Conservation (phyloP, 2,113 vertebrate species). For the Corydoras maculifer region DNA sequence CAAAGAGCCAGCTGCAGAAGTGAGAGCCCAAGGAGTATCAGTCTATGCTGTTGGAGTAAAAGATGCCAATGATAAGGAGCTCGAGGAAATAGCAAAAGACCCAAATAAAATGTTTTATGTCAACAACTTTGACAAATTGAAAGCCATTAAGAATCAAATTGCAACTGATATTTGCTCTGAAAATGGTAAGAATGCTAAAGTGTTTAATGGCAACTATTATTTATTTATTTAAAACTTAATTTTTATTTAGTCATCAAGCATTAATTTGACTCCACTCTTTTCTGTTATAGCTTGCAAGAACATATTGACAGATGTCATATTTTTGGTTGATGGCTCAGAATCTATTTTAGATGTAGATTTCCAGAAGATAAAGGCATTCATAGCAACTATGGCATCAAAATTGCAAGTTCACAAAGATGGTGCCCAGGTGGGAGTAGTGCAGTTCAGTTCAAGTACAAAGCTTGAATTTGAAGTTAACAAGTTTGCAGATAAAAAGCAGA, state of each 20-base stretch:
- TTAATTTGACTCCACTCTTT: neutral
- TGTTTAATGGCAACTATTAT: neutral
- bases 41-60: constrained; percentile 75
- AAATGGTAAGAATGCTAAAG: constrained; percentile 61
- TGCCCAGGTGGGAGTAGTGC: constrained; percentile 71
- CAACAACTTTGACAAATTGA: constrained; percentile 71
- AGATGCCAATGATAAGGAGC: constrained; percentile 48
- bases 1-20: constrained; percentile 52
- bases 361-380: constrained; percentile 70
- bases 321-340: constrained; percentile 76
- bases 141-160: constrained; percentile 65
- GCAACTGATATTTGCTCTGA: constrained; percentile 70
- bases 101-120: constrained; percentile 65
- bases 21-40: constrained; percentile 56
- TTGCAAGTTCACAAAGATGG: constrained; percentile 53
- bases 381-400: constrained; percentile 59
- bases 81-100: constrained; percentile 63
- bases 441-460: constrained; percentile 59
- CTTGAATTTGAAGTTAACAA: no score
- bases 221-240: neutral
- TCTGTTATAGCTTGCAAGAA: constrained; percentile 66
- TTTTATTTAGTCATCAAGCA: neutral
- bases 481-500: constrained; percentile 5
- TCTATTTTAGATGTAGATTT: constrained; percentile 65
- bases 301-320: constrained; percentile 68